phyloP scores from a whole-genome alignment of 1,140 invertebrate genomes.

The Trachymyrmex cornetzi region DNA sequence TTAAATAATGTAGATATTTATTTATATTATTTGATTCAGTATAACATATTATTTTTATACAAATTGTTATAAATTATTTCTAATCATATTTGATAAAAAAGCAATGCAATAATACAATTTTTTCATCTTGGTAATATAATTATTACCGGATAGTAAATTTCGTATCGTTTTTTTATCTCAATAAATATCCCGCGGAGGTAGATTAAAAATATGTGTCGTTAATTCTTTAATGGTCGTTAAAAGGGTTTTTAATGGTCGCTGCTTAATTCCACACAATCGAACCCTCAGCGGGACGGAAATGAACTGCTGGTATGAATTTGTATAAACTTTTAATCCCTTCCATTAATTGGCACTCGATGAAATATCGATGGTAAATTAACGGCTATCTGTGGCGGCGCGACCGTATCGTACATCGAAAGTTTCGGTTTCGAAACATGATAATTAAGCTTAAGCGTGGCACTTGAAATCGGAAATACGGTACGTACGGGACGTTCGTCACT shows the following conservation, averaged over 20 bases:
- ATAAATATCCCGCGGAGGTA: conserved; percentile 10
- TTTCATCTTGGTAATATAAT: background rate
- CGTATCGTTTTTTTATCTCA: background rate
- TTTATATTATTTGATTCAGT: background rate
- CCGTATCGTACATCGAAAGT: conserved; percentile 36
- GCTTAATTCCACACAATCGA: conserved; percentile 43
- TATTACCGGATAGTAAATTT: conserved; percentile 27
- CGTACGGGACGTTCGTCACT: background rate
- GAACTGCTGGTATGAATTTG: conserved; percentile 35
- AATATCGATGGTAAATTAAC: conserved; percentile 65
- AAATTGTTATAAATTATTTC: background rate
- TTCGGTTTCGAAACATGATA: conserved; percentile 58
- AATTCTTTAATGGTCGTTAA: conserved; percentile 50
- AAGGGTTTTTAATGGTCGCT: conserved; percentile 32
- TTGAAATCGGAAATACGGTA: conserved; percentile 56
- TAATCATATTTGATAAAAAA: conserved; percentile 1
- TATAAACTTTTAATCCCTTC: conserved; percentile 52
- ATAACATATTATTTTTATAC: background rate
- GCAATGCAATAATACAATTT: background rate
- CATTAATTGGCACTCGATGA: conserved; percentile 54
- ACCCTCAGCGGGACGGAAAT: conserved; percentile 21
- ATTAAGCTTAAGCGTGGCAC: conserved; percentile 50
- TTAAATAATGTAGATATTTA: background rate
- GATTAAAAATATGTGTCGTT: conserved; percentile 47
- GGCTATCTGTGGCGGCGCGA: conserved; percentile 50